Evolutionary conservation across 2,113 vertebrate genomes (phyloP), one percentile per base, ranked within the genome.

Genomic region (Prunella himalayana): DNA sequence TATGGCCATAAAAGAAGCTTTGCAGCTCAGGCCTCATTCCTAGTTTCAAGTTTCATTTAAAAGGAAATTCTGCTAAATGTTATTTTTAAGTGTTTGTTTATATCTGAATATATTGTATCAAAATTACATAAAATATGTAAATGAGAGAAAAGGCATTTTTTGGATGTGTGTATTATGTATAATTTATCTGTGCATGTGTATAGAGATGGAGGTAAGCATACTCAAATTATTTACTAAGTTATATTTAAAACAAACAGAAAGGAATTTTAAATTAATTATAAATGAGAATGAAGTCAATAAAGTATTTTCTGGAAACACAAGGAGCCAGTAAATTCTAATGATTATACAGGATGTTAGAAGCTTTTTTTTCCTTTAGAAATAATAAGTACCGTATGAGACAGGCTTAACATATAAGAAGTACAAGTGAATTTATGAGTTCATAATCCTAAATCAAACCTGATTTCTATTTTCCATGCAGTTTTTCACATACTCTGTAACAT

Each of bases 401-500:
- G 70, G 51, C 49, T 51, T 63, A 94, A 84, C 44, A 28, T 91
- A 61, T 84, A 92, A 94, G 86, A 94, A 92, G 60, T 89, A 75
- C 65, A 92, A 91, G 77, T 82, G 86, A 95, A 96, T 97, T 93
- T 96, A 96, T 92, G 90, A 72, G 69, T 94, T 96, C 88, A 96
- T 84, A 94, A 90, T 91, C 90, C 84, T 97, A 96, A 96, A 96
- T 96, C 96, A 97, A 96, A 83, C 85, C 51, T 64, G 64, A 93
- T 95, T 96, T 92, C 90, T 96, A 37, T 96, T 96, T 95, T 96
- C 92, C 56, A 88, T 95, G 93, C 94, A 96, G 85, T 97, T 97
- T 97, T 96, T 96, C 95, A 96, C 82, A 50, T 81, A 53, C 64
- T 75, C 25, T 92, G 70, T 70, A 95, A 79, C 80, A 75, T 78